Percentiles rank a stretch among this genome's conserved stretches.
These are phyloP conservation scores for Temnothorax unifasciatus DNA, from an alignment of 2,888 invertebrate genomes.

Conservation along the genomic window DNA sequence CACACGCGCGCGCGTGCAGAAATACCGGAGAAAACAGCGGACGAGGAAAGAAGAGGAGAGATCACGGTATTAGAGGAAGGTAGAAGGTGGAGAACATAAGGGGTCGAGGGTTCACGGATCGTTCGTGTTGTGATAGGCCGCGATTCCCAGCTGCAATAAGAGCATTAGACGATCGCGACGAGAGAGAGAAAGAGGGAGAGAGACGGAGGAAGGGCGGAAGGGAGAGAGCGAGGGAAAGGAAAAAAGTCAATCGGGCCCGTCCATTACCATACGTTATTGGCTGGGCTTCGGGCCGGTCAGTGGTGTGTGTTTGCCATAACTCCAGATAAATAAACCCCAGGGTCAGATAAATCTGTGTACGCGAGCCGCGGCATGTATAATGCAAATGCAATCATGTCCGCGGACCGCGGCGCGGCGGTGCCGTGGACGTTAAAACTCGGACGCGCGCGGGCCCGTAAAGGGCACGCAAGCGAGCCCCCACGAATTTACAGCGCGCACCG, in stretches of 20 bases:
- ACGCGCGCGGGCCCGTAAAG: conserved; percentile 74
- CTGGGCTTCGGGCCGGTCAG: conserved; percentile 79
- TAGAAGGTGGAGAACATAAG: conserved; percentile 61
- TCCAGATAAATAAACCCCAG: conserved; percentile 85
- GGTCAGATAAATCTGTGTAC: conserved; percentile 83
- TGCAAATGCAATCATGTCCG: conserved; percentile 86
- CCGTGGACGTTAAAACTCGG: conserved; percentile 78
- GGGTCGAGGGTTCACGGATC: conserved; percentile 79
- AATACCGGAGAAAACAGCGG: conserved; percentile 48
- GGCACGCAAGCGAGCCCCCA: conserved; percentile 75
- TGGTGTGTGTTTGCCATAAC: conserved; percentile 83
- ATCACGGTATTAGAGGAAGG: conserved; percentile 39
- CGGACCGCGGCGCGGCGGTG: conserved; percentile 73
- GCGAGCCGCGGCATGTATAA: conserved; percentile 83
- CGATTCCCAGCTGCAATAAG: conserved; percentile 72
- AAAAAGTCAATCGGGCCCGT: conserved; percentile 81
- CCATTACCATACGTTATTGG: conserved; percentile 85
- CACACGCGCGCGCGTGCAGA: conserved; percentile 17
- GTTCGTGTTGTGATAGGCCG: conserved; percentile 80
- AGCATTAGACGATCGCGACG: conserved; percentile 57
- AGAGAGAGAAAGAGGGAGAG: conserved; percentile 26
- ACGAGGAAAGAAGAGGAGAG: conserved; percentile 44
- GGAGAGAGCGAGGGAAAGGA: conserved; percentile 58
- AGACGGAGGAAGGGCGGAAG: conserved; percentile 18
- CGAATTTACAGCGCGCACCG: conserved; percentile 73